Evolutionary conservation across 2,113 vertebrate species (phyloP).

Genomic region (Percina caprodes): DNA sequence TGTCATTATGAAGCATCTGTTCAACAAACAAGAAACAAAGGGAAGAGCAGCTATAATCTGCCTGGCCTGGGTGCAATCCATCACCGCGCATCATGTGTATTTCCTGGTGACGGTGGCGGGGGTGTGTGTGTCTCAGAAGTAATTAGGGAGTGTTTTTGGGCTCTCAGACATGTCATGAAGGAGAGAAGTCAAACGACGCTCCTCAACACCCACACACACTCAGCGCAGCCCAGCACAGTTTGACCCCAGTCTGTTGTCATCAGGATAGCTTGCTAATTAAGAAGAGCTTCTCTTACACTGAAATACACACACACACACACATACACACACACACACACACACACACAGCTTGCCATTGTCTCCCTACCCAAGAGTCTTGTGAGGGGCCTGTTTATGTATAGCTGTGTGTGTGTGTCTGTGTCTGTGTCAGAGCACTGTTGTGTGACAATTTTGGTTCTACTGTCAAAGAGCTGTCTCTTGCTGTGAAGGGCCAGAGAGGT

Average conservation of each 20-base stretch:
- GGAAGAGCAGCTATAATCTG: slow-evolving; percentile 13
- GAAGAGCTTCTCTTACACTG: slow-evolving; percentile 43
- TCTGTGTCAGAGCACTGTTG: slow-evolving; percentile 31
- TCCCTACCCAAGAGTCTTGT: slow-evolving; percentile 41
- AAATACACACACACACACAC: slow-evolving; percentile 41
- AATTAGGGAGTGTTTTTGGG: slow-evolving; percentile 66
- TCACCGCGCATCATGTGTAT: slow-evolving; percentile 49
- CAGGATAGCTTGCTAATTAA: slow-evolving; percentile 71
- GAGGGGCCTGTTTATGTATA: slow-evolving; percentile 16
- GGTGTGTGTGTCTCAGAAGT: slow-evolving; percentile 44
- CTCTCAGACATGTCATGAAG: slow-evolving; percentile 62
- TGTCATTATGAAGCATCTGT: slow-evolving; percentile 69
- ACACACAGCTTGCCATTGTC: slow-evolving; percentile 57
- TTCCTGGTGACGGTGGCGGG: slow-evolving; percentile 16
- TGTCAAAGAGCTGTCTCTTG: slow-evolving; percentile 54
- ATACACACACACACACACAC: neutral
- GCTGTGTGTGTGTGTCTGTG: neutral
- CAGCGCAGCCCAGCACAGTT: slow-evolving; percentile 57
- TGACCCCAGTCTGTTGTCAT: slow-evolving; percentile 72
- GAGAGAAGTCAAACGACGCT: slow-evolving; percentile 56
- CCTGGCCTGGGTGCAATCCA: slow-evolving; percentile 53
- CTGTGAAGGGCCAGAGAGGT: slow-evolving; percentile 47
- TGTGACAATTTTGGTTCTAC: slow-evolving; percentile 49
- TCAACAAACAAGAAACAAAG: slow-evolving; percentile 65
- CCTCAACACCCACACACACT: slow-evolving; percentile 53